These are phyloP conservation scores for Stramonita haemastoma DNA, from an alignment of 2,888 invertebrate species.

Conservation along the genomic window DNA sequence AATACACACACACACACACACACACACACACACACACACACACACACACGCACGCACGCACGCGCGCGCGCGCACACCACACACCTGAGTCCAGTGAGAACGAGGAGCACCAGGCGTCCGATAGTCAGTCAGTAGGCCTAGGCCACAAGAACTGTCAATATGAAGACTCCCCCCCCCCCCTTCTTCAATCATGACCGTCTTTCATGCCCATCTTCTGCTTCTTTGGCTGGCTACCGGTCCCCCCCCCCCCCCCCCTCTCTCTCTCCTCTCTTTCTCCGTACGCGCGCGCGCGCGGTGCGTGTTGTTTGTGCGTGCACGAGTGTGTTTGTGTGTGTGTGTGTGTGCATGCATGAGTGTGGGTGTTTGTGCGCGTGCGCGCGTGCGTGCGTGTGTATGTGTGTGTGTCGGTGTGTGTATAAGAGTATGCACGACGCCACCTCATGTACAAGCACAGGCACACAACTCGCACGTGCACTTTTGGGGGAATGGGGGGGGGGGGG, in stretches of 20 bases:
- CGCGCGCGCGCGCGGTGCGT: no score
- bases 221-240: no score
- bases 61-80: background rate
- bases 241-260: background rate
- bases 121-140: no score
- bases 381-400: background rate
- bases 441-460: background rate
- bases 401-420: background rate
- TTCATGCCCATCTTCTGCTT: no score
- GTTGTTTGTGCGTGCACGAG: background rate
- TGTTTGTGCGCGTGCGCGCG: background rate
- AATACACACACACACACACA: background rate
- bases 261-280: background rate
- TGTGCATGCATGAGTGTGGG: background rate
- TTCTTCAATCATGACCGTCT: no score
- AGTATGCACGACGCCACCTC: background rate
- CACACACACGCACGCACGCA: background rate
- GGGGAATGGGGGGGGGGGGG: background rate
- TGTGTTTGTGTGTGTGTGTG: constrained; percentile 9
- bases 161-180: no score
- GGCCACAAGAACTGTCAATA: no score
- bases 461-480: background rate
- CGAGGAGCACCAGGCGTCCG: no score
- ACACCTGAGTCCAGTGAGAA: background rate
- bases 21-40: background rate